These are phyloP conservation scores for Pinna nobilis DNA, from an alignment of 1,140 invertebrate genomes.

Conservation along the genomic window DNA sequence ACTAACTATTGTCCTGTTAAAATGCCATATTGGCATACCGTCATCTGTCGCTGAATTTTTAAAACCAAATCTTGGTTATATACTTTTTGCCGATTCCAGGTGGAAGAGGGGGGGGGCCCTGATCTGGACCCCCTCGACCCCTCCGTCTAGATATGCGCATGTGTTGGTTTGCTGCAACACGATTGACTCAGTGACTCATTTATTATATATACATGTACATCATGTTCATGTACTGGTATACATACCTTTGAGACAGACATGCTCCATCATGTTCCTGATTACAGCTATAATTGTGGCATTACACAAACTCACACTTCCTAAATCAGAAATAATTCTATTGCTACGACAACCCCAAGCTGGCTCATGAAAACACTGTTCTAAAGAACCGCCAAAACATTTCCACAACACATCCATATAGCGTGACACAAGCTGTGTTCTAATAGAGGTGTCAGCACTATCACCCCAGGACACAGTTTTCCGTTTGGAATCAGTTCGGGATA, in stretches of 20 bases:
- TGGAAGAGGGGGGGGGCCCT: too few relatives aligned
- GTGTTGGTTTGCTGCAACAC: too few relatives aligned
- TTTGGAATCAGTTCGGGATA: slow-evolving; percentile 62
- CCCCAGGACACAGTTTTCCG: slow-evolving; percentile 73
- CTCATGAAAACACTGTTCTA: slow-evolving; percentile 67
- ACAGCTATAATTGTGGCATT: slow-evolving; percentile 64
- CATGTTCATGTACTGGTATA: not conserved
- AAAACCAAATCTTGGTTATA: too few relatives aligned
- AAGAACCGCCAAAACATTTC: slow-evolving; percentile 65
- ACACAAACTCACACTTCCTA: slow-evolving; percentile 63
- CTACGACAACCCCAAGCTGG: slow-evolving; percentile 61
- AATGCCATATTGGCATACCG: too few relatives aligned
- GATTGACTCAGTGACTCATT: too few relatives aligned
- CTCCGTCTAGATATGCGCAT: too few relatives aligned
- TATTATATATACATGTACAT: not conserved
- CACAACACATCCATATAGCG: slow-evolving; percentile 70
- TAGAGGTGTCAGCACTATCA: slow-evolving; percentile 68
- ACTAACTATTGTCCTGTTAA: too few relatives aligned
- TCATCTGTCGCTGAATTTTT: too few relatives aligned
- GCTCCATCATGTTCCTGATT: slow-evolving; percentile 68
- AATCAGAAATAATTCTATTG: slow-evolving; percentile 48
- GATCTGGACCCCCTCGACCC: too few relatives aligned
- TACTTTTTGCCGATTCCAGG: too few relatives aligned
- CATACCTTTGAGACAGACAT: slow-evolving; percentile 70
- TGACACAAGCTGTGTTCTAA: slow-evolving; percentile 61